phyloP scores from a whole-genome alignment of 2,113 vertebrate genomes.

The Coreoperca whiteheadi region DNA sequence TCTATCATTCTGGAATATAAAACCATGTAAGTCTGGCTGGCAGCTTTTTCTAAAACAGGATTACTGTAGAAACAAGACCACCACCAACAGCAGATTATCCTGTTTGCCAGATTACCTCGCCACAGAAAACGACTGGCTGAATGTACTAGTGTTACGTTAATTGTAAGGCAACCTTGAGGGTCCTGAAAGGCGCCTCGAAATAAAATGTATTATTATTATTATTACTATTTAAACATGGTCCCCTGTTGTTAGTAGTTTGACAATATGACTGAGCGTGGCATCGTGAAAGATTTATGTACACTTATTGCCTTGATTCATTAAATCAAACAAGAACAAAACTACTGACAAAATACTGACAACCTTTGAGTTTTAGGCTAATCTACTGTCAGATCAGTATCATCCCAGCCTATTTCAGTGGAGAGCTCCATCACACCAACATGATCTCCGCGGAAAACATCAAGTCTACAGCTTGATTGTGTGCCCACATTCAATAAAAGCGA shows the following conservation, averaged over 20 bases:
- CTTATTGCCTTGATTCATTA: neutral
- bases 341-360: neutral
- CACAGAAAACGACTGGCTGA: slow-evolving; percentile 31
- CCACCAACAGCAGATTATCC: slow-evolving; percentile 68
- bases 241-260: slow-evolving; percentile 9
- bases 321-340: slow-evolving; percentile 19
- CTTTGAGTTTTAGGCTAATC: neutral
- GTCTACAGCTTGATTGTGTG: neutral
- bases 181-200: too few species aligned
- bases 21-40: slow-evolving; percentile 41
- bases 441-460: neutral
- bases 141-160: too few species aligned
- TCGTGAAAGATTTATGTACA: neutral
- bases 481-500: neutral
- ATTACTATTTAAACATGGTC: slow-evolving; percentile 1
- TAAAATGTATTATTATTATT: too few species aligned
- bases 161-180: too few species aligned
- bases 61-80: slow-evolving; percentile 61
- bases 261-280: neutral
- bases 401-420: neutral
- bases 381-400: neutral
- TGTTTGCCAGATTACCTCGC: slow-evolving; percentile 56
- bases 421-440: neutral
- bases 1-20: slow-evolving; percentile 18
- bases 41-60: slow-evolving; percentile 65